phyloP scores from a whole-genome alignment of 2,797 vertebrate species.

The Cuniculus paca region DNA sequence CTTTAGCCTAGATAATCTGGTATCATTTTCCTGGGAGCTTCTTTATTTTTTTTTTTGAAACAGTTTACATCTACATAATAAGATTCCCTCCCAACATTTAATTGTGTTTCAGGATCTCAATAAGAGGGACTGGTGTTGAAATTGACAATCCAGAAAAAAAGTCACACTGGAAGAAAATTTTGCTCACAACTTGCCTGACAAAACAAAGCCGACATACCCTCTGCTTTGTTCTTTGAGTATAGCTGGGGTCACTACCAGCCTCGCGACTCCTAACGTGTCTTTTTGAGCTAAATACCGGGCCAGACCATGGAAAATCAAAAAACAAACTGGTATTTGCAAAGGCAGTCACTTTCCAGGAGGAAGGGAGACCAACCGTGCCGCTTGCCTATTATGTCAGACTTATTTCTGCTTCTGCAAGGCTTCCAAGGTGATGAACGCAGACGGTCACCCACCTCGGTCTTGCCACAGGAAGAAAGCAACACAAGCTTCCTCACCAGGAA shows the following conservation, averaged over 20 bases:
- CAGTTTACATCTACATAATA: background rate
- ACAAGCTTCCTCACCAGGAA: slow-evolving; percentile 61
- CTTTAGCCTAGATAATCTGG: slow-evolving; percentile 36
- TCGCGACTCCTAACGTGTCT: slow-evolving; percentile 81
- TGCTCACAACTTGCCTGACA: slow-evolving; percentile 80
- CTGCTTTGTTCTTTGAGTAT: slow-evolving; percentile 84
- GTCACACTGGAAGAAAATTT: slow-evolving; percentile 60
- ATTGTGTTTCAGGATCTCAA: slow-evolving; percentile 61
- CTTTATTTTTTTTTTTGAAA: background rate
- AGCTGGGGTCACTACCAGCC: slow-evolving; percentile 81
- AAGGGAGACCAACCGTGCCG: slow-evolving; percentile 77
- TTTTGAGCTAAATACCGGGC: slow-evolving; percentile 84
- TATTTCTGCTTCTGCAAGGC: slow-evolving; percentile 87
- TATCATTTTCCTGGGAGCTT: slow-evolving; percentile 49
- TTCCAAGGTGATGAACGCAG: slow-evolving; percentile 86
- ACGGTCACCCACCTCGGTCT: slow-evolving; percentile 73
- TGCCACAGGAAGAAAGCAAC: background rate
- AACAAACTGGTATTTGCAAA: slow-evolving; percentile 86
- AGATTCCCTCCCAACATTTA: background rate
- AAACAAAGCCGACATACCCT: slow-evolving; percentile 80
- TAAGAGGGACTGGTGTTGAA: slow-evolving; percentile 47
- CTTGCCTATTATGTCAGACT: slow-evolving; percentile 85
- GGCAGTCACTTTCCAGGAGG: slow-evolving; percentile 79
- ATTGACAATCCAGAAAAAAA: slow-evolving; percentile 67
- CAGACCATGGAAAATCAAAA: slow-evolving; percentile 88